phyloP scores from a whole-genome alignment of 2,113 vertebrate genomes.

The Stigmatopora nigra region DNA sequence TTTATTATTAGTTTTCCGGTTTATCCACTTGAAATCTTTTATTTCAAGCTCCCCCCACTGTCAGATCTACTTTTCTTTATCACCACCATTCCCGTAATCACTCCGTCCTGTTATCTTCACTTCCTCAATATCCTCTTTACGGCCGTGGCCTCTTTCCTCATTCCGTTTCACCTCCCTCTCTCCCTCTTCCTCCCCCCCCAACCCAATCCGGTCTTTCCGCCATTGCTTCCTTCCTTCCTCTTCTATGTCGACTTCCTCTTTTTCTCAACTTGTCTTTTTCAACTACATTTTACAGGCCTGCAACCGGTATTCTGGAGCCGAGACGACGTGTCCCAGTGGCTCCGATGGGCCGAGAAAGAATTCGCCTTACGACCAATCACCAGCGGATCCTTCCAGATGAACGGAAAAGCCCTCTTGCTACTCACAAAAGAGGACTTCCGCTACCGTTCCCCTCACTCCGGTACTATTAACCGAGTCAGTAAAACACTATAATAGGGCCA shows the following conservation, averaged over 20 bases:
- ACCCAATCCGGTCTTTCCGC: conserved; percentile 6
- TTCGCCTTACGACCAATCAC: conserved; percentile 88
- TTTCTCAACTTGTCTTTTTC: conserved; percentile 1
- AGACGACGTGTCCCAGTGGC: conserved; percentile 94
- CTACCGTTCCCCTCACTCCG: conserved; percentile 92
- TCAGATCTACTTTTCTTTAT: conserved; percentile 47
- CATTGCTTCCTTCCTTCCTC: not conserved
- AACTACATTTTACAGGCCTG: conserved; percentile 70
- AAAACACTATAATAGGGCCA: no score
- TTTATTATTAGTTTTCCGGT: conserved; percentile 22
- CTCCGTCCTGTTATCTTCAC: conserved; percentile 62
- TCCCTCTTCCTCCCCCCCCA: not conserved
- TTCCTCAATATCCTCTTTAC: conserved; percentile 69
- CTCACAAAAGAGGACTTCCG: conserved; percentile 99
- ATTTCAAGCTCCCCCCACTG: conserved; percentile 40
- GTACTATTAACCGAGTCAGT: conserved; percentile 53
- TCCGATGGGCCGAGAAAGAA: conserved; percentile 92
- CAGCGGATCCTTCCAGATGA: conserved; percentile 94
- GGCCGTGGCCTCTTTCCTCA: conserved; percentile 57
- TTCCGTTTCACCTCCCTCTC: conserved; percentile 13
- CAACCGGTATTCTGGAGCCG: conserved; percentile 92
- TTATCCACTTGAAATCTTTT: conserved; percentile 39
- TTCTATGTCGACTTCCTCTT: not conserved
- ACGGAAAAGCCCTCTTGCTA: conserved; percentile 93
- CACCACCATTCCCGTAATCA: conserved; percentile 53